Base-by-base conservation (phyloP, 2,113 vertebrate species). In the Edolisoma coerulescens region DNA sequence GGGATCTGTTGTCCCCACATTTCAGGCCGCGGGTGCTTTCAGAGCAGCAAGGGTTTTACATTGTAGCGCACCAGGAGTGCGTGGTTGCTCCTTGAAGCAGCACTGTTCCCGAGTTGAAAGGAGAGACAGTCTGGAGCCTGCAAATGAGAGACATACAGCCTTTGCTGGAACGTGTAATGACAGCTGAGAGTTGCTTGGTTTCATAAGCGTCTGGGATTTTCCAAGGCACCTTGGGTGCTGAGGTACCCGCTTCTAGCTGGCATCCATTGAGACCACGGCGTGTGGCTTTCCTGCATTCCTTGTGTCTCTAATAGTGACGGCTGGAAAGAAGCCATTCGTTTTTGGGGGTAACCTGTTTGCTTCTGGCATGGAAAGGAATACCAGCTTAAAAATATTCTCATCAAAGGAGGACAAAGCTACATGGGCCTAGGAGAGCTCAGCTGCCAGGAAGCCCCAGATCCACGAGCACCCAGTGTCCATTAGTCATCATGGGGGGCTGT, bases 101-200 rank as follows among this genome's bases (percentile, higher is more conserved):
- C 21, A 4, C 64, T 47, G 86, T 59, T 92, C 86, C 73, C 56
- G 24, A 70, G 71, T 50, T 49, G 30, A 37, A 90, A 71, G 50
- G 82, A 42, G 84, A 93, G 79, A 90, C 92, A 75, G 71, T 71
- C 90, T 92, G 94, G 86, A 95, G 94, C 86, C 92, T 92, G 61
- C 50, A 93, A 84, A 86, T 59, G 76, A 89, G 83, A 93, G 39
- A 89, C 2, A 3, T 5, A 27, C 59, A 81, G 86, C 30, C 47
- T 70, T 47, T 47, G 44, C 60, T 78, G 91, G 76, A 84, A 74
- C 4, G 27, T 75, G 56, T 26, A 16, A 42, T 52, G 76, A 52
- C 76, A 89, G 60, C 47, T 54, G 71, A 54, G 64, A 49, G 71
- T 24, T 24, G 14, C 85, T 70, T 28, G 35, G 27, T 84, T 94